Evolutionary conservation across 2,888 invertebrate species (phyloP).

Genomic region (Cremastobaeus sp.): DNA sequence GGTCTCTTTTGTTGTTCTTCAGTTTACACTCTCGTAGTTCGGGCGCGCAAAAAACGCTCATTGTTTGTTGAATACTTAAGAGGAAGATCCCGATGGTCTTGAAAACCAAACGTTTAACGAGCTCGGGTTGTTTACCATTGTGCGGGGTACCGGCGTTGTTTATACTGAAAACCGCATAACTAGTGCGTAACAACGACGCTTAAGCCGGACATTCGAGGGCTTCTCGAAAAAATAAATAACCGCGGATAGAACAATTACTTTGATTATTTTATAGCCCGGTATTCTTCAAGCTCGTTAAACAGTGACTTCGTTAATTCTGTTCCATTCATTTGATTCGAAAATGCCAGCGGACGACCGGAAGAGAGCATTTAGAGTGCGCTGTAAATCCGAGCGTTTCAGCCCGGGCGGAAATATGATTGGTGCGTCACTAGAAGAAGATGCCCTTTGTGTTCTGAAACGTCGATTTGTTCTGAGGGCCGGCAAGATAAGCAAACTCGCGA

Average conservation of each 20-base stretch:
- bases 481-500: slow-evolving; percentile 39
- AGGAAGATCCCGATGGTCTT: slow-evolving; percentile 47
- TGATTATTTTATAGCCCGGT: slow-evolving; percentile 17
- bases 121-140: slow-evolving; percentile 51
- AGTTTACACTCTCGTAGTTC: slow-evolving; percentile 45
- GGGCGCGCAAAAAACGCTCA: slow-evolving; percentile 43
- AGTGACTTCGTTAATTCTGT: slow-evolving; percentile 1
- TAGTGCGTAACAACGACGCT: slow-evolving; percentile 29
- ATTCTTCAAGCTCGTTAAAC: slow-evolving; percentile 9
- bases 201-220: slow-evolving; percentile 18
- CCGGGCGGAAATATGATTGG: no score
- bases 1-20: slow-evolving; percentile 44
- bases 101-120: slow-evolving; percentile 48
- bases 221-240: slow-evolving; percentile 7
- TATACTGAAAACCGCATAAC: slow-evolving; percentile 50
- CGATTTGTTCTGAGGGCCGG: no score
- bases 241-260: slow-evolving; percentile 19
- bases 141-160: slow-evolving; percentile 37
- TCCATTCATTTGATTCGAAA: no score
- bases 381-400: no score
- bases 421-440: no score
- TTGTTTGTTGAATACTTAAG: slow-evolving; percentile 59
- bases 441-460: slow-evolving; percentile 4
- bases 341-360: no score
- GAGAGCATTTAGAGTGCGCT: no score